Evolutionary conservation across 64 coral and sea anemone genomes (phyloP).

Genomic region (Montipora sp.): DNA sequence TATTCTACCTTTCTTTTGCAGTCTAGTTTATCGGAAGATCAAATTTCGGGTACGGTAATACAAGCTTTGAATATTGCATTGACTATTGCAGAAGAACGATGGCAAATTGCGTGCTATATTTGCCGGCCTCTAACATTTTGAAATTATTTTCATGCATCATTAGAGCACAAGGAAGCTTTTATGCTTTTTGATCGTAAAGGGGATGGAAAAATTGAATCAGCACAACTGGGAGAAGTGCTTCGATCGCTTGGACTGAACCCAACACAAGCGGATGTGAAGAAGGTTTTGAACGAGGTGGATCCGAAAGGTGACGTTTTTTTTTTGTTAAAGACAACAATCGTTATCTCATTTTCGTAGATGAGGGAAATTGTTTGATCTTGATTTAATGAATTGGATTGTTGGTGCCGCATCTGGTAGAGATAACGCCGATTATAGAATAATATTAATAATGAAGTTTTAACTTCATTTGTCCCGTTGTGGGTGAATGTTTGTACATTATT

Average conservation of each 20-base stretch:
- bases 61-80: no score
- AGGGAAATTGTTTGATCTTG: no score
- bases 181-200: slow-evolving; percentile 67
- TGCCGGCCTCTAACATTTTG: background rate
- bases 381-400: no score
- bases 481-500: no score
- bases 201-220: slow-evolving; percentile 63
- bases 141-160: background rate
- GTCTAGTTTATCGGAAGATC: slow-evolving; percentile 61
- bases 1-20: slow-evolving; percentile 19
- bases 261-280: slow-evolving; percentile 56
- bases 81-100: no score
- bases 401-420: no score
- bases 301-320: slow-evolving; percentile 31
- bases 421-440: no score
- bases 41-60: slow-evolving; percentile 50
- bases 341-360: no score
- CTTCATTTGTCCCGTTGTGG: no score
- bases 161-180: slow-evolving; percentile 77
- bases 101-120: background rate
- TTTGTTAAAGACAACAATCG: background rate
- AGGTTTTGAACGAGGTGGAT: slow-evolving; percentile 67
- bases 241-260: slow-evolving; percentile 72
- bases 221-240: slow-evolving; percentile 67
- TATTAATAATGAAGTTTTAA: no score